phyloP scores from a whole-genome alignment of 2,888 invertebrate species.

The Tiliacea citrago region DNA sequence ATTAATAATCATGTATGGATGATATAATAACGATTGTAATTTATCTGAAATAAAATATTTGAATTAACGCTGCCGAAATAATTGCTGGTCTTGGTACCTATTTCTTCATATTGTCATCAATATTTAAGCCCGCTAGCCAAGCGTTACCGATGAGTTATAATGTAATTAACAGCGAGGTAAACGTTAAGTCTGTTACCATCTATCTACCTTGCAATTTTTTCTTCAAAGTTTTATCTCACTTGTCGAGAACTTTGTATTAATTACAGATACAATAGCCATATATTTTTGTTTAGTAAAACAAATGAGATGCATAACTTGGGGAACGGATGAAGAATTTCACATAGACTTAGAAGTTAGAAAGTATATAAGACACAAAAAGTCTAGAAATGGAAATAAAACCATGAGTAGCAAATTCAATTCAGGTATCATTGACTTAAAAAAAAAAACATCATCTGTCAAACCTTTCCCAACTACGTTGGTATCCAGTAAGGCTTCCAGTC shows the following conservation, averaged over 20 bases:
- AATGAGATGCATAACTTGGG: background rate
- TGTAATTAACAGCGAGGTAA: background rate
- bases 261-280: conserved; percentile 1
- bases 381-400: background rate
- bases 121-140: conserved; percentile 12
- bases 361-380: background rate
- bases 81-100: conserved; percentile 3
- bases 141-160: background rate
- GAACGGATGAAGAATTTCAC: background rate
- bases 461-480: background rate
- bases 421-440: too few relatives aligned
- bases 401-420: too few relatives aligned
- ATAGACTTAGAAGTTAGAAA: background rate
- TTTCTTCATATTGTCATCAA: conserved; percentile 9
- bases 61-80: background rate
- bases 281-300: background rate
- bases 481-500: background rate
- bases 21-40: too few relatives aligned
- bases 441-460: background rate
- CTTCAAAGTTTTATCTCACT: background rate
- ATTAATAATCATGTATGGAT: too few relatives aligned
- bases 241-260: background rate
- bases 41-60: too few relatives aligned
- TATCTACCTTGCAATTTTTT: background rate
- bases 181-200: background rate